phyloP scores from a whole-genome alignment of 2,113 vertebrate species.

The Conger conger region DNA sequence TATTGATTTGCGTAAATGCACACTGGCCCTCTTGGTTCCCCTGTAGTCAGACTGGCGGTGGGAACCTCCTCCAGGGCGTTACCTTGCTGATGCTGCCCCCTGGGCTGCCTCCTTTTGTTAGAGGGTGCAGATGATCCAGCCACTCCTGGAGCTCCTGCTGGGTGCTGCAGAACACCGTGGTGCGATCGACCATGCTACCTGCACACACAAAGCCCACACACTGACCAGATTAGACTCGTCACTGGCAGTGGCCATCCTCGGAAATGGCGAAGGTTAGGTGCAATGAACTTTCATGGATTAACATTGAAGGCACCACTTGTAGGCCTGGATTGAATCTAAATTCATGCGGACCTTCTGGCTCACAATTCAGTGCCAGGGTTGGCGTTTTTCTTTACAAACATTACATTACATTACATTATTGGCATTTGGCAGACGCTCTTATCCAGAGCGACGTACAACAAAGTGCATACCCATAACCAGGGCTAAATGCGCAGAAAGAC shows the following conservation, averaged over 20 bases:
- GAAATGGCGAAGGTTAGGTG: background rate
- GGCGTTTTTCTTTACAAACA: background rate
- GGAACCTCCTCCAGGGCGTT: background rate
- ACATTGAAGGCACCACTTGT: background rate
- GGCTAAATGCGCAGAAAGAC: too few species aligned
- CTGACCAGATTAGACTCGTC: background rate
- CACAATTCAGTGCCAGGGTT: background rate
- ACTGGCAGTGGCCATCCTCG: too few species aligned
- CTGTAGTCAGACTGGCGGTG: background rate
- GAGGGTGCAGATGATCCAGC: conserved; percentile 85
- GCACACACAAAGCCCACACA: conserved; percentile 27
- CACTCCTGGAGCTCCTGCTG: conserved; percentile 89
- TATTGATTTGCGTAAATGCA: background rate
- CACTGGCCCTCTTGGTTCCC: background rate
- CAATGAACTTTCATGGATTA: background rate
- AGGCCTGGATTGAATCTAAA: background rate
- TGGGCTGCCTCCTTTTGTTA: conserved; percentile 80
- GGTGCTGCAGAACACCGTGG: conserved; percentile 82
- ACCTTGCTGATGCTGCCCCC: conserved; percentile 75
- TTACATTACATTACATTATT: too few species aligned
- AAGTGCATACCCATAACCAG: too few species aligned
- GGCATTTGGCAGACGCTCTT: too few species aligned
- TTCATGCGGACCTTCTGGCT: background rate
- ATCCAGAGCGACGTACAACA: too few species aligned
- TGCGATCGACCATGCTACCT: conserved; percentile 81